Percentiles rank a stretch among this genome's conserved stretches.
These are phyloP conservation scores for Mastomys natalensis DNA, from an alignment of 2,113 vertebrate species.

Conservation along the genomic window DNA sequence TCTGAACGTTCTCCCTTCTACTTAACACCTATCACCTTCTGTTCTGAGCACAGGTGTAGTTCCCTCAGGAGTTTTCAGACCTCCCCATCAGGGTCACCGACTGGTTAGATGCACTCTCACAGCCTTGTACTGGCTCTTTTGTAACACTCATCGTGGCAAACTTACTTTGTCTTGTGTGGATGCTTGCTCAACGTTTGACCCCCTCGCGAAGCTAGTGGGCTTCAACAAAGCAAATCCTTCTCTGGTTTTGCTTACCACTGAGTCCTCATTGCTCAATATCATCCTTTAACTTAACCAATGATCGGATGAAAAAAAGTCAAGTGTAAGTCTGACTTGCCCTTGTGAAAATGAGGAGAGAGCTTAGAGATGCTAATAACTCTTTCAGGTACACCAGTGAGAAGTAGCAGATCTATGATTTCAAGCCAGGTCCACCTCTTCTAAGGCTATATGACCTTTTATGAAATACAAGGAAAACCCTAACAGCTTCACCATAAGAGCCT, in stretches of 20 bases:
- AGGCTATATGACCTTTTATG: not conserved
- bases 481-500: not conserved
- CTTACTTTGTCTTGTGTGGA: not conserved
- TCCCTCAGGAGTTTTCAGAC: not conserved
- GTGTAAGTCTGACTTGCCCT: not conserved
- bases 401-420: conserved; percentile 15
- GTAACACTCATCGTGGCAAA: not conserved
- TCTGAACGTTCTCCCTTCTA: not conserved
- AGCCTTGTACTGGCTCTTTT: not conserved
- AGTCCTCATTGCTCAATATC: not conserved
- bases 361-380: not conserved
- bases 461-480: conserved; percentile 16
- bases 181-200: conserved; percentile 32
- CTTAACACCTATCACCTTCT: not conserved
- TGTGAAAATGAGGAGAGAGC: conserved; percentile 4
- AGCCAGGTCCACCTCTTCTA: not conserved
- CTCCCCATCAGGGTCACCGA: not conserved
- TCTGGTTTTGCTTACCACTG: not conserved
- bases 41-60: not conserved
- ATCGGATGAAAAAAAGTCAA: not conserved
- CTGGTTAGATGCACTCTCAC: not conserved
- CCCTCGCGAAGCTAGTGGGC: not conserved
- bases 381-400: not conserved
- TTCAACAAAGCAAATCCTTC: not conserved
- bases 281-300: not conserved